Conservation (phyloP, 2,888 invertebrate genomes). For the Acrobasis consociella region DNA sequence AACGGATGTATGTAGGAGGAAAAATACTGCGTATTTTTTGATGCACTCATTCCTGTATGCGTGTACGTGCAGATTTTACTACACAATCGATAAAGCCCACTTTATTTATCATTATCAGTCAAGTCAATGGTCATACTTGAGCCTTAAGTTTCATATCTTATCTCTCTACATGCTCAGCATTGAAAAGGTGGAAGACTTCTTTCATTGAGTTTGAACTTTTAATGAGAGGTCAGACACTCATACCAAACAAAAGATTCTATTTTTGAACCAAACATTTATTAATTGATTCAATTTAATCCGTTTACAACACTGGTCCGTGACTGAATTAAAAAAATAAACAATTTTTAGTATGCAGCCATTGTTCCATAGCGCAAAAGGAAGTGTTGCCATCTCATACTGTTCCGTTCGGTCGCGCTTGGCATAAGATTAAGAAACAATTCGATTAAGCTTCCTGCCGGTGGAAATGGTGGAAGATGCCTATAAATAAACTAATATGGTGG, state of each 20-base stretch:
- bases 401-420: slow-evolving; percentile 59
- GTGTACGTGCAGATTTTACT: too few species aligned
- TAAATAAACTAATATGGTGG: slow-evolving; percentile 66
- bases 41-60: too few species aligned
- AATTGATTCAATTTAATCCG: slow-evolving; percentile 16
- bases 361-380: slow-evolving; percentile 51
- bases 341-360: slow-evolving; percentile 22
- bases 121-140: slow-evolving; percentile 17
- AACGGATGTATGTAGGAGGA: too few species aligned
- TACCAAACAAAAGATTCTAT: slow-evolving; percentile 10
- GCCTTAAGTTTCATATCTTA: slow-evolving; percentile 5
- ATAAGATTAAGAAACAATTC: slow-evolving; percentile 67
- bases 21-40: too few species aligned
- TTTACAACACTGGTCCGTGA: slow-evolving; percentile 11
- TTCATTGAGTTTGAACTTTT: slow-evolving; percentile 17
- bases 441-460: slow-evolving; percentile 61
- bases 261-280: slow-evolving; percentile 13
- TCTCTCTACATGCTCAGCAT: not conserved
- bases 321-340: slow-evolving; percentile 16
- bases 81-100: not conserved
- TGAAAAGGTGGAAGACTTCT: slow-evolving; percentile 13
- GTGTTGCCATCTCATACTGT: slow-evolving; percentile 57
- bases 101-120: slow-evolving; percentile 10
- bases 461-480: slow-evolving; percentile 42
- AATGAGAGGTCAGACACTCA: slow-evolving; percentile 17